Base-by-base conservation (phyloP, 2,888 invertebrate genomes). In the Laspeyria flexula region DNA sequence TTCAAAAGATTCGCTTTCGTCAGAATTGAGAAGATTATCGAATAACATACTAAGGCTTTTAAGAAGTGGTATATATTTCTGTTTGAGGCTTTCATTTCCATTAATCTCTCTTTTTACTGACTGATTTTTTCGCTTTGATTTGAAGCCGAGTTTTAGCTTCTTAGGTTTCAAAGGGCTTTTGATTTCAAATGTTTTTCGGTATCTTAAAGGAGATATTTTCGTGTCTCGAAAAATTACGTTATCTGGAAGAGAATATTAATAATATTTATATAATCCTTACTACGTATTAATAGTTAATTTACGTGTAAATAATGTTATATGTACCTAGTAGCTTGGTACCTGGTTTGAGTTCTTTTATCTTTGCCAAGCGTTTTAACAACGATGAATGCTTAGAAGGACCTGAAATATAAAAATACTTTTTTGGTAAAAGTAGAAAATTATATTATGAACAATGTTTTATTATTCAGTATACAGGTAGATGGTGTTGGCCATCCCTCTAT, bases 1-100 rank as follows among this genome's bases (percentile, higher is more conserved):
- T 65, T 81, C 77, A 50, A 59, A 43, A 57, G 81, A 75, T 43
- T 85, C 83, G 77, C 81, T 65, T 41, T 80, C 73, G 61, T 81
- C 80, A 64, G 81, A 44, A 56, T 69, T 59, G 64, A 92, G 80
- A 69, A 92, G 74, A 83, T 88, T 83, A 77, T 90, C 85, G 78
- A 92, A 83, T 70, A 92, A 66, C 75, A 89, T 62, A 67, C 83
- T 79, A 77, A 92, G 76, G 74, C 81, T 88, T 57, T 79, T 88
- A 76, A 91, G 85, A 43, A 92, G 71, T 35, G 90, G 90, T 41
- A 87, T 80, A 63, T 89, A 84, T 71, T 88, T 86, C 30, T 77
- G 73, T 60, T 79, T 79, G 64, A 83, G 73, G 48, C 75, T 69
- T 43, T 76, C 85, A 85, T 88, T 72, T 60, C 78, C 75, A 54